Conservation (phyloP, 2,888 invertebrate genomes). For the Cepaea hortensis region DNA sequence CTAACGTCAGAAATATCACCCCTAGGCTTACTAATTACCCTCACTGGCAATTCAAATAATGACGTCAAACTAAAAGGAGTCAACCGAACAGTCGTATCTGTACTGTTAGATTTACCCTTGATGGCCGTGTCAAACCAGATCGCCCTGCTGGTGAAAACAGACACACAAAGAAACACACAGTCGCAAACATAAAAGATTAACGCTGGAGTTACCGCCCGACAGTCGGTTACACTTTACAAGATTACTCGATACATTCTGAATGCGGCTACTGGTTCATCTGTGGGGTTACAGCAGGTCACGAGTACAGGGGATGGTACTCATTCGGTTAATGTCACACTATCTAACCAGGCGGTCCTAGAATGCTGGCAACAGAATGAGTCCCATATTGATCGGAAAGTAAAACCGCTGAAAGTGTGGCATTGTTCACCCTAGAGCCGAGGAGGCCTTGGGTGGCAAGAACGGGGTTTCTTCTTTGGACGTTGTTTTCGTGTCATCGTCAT, state of each 20-base stretch:
- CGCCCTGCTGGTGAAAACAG: no score
- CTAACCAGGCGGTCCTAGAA: not conserved
- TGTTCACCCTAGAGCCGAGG: not conserved
- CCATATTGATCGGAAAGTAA: not conserved
- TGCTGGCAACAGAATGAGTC: slow-evolving; percentile 9
- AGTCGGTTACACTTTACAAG: not conserved
- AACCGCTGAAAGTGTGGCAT: not conserved
- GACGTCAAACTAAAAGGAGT: no score
- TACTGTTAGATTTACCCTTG: no score
- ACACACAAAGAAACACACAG: no score
- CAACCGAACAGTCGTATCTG: no score
- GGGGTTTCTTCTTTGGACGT: not conserved
- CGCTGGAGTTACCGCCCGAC: not conserved
- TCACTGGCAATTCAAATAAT: no score
- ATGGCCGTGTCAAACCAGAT: no score
- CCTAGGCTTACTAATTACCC: no score
- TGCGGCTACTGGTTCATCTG: not conserved
- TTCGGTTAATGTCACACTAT: slow-evolving; percentile 13
- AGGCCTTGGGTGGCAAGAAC: not conserved
- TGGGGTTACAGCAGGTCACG: not conserved
- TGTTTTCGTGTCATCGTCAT: not conserved
- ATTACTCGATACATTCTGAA: not conserved
- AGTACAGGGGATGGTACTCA: slow-evolving; percentile 1
- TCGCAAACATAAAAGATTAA: no score
- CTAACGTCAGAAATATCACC: no score